These are phyloP conservation scores for Pemphredon lugubris DNA, from an alignment of 2,888 invertebrate genomes.

Conservation along the genomic window DNA sequence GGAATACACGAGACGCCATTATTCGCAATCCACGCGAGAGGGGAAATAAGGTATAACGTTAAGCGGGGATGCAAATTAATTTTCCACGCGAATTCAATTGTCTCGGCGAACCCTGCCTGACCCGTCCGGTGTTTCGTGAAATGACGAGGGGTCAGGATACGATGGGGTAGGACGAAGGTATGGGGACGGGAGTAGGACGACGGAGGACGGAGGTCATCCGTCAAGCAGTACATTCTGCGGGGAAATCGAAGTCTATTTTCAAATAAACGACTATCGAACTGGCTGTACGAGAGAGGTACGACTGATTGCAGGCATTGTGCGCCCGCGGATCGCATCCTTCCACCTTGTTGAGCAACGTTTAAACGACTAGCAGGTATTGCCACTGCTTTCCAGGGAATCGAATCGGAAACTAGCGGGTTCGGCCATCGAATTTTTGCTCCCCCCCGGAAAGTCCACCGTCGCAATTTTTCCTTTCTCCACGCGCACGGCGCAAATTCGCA, in stretches of 20 bases:
- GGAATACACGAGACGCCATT: too few relatives aligned
- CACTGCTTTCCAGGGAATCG: slow-evolving; percentile 14
- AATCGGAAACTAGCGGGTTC: slow-evolving; percentile 23
- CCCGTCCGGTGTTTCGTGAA: too few relatives aligned
- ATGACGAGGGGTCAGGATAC: too few relatives aligned
- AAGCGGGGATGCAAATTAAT: too few relatives aligned
- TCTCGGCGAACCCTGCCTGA: too few relatives aligned
- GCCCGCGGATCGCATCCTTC: slow-evolving; percentile 31
- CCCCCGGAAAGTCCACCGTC: neutral
- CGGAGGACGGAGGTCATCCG: slow-evolving; percentile 10
- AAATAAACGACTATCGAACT: slow-evolving; percentile 48
- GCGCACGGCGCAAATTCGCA: too few relatives aligned
- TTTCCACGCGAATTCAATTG: too few relatives aligned
- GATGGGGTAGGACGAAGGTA: too few relatives aligned
- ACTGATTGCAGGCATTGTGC: slow-evolving; percentile 53
- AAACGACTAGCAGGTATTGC: slow-evolving; percentile 24
- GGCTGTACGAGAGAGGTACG: neutral
- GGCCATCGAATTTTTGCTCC: slow-evolving; percentile 21
- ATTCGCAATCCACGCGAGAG: too few relatives aligned
- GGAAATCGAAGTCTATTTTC: slow-evolving; percentile 63
- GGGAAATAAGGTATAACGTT: too few relatives aligned
- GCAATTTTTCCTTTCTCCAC: neutral
- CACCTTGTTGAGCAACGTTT: slow-evolving; percentile 37
- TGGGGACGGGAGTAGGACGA: neutral
- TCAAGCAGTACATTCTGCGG: slow-evolving; percentile 27